These are phyloP conservation scores for Epinephelus moara DNA, from an alignment of 2,113 vertebrate genomes.

Conservation along the genomic window DNA sequence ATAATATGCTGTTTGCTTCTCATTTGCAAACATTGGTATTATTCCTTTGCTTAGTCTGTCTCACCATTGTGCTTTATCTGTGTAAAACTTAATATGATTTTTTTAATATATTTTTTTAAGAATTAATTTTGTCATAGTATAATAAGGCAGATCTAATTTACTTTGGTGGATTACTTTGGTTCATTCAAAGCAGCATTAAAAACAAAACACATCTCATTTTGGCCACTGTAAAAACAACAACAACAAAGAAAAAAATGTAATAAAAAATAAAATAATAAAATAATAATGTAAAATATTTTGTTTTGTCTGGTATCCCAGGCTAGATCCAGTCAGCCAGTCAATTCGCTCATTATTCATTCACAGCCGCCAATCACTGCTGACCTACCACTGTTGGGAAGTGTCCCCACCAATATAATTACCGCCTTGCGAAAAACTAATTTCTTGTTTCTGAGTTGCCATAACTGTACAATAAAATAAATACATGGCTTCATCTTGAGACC, in stretches of 20 bases:
- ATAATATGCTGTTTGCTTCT: neutral
- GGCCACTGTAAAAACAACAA: neutral
- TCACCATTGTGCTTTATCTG: neutral
- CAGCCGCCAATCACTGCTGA: neutral
- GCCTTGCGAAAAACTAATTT: neutral
- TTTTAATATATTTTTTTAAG: neutral
- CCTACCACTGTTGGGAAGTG: too few relatives aligned
- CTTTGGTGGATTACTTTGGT: neutral
- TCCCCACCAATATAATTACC: too few relatives aligned
- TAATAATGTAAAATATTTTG: too few relatives aligned
- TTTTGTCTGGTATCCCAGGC: too few relatives aligned
- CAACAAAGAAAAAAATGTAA: too few relatives aligned
- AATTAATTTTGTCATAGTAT: neutral
- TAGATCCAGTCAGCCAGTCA: neutral
- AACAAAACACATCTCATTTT: neutral
- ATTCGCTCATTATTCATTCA: neutral
- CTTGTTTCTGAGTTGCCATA: neutral
- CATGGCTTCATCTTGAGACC: neutral
- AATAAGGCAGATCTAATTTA: neutral
- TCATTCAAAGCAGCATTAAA: neutral
- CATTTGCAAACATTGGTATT: slow-evolving; percentile 12
- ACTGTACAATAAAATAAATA: neutral
- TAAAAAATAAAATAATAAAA: too few relatives aligned
- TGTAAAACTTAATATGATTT: neutral
- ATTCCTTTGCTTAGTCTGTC: neutral